A percentile compares a stretch with the other conserved stretches of the same genome.
phyloP scores from a whole-genome alignment of 2,888 invertebrate species.

The Gibbula magus region DNA sequence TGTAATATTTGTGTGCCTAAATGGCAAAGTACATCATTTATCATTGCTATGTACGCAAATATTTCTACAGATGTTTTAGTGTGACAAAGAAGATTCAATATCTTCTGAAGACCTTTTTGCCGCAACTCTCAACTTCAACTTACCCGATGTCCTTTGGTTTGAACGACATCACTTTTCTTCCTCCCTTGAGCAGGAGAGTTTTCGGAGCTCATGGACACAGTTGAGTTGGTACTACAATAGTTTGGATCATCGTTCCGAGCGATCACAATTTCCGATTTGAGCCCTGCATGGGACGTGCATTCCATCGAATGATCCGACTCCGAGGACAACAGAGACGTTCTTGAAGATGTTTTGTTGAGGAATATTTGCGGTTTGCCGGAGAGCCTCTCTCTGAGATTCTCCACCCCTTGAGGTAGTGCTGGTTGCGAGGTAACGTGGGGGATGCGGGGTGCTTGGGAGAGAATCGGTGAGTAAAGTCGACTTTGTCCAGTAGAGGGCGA shows the following conservation, averaged over 20 bases:
- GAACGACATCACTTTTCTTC: conserved; percentile 33
- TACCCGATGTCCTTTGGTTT: conserved; percentile 24
- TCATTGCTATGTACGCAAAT: too few relatives aligned
- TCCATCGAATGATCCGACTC: conserved; percentile 66
- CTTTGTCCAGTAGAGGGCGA: conserved; percentile 7
- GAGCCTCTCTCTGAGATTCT: conserved; percentile 34
- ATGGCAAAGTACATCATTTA: too few relatives aligned
- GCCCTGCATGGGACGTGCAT: conserved; percentile 45
- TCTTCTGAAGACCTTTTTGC: not conserved
- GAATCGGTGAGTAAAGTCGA: conserved; percentile 35
- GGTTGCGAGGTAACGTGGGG: conserved; percentile 13
- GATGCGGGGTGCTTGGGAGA: conserved; percentile 24
- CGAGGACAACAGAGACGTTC: conserved; percentile 63
- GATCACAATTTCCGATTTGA: conserved; percentile 41
- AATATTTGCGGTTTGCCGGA: conserved; percentile 30
- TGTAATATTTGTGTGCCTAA: too few relatives aligned
- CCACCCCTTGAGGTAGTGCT: conserved; percentile 48
- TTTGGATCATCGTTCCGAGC: conserved; percentile 54
- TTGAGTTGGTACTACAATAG: conserved; percentile 62
- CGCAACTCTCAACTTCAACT: not conserved
- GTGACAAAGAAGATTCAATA: not conserved
- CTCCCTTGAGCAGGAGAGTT: conserved; percentile 52
- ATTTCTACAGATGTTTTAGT: not conserved
- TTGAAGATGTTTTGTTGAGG: conserved; percentile 60
- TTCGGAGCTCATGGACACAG: conserved; percentile 65